Evolutionary conservation across 2,888 invertebrate genomes (phyloP), one percentile per base, ranked within the genome.

Genomic region (Megaustenia siamemsis): DNA sequence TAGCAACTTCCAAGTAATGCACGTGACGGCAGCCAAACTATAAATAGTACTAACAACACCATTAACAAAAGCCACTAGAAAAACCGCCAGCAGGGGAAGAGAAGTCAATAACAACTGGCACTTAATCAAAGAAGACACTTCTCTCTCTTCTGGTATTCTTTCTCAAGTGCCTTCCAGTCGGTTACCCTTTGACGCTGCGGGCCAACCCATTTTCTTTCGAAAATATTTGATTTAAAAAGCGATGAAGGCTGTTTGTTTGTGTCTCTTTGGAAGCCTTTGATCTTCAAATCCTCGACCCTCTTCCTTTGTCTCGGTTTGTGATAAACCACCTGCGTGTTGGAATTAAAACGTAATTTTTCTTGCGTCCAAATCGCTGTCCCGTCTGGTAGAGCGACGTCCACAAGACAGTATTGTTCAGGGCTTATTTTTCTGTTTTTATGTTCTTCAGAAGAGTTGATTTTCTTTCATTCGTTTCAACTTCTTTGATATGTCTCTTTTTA

Each of bases 271-370:
- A 35, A 45, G n/a, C n/a, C 77, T 77, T 77, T 77, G 77, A 77
- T 77, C 77, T 77, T 32, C 28, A 40, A 40, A 56, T 38, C 60
- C 77, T 28, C 12, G 5, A n/a, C 63, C 40, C 60, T 63, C 40
- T 60, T 5, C 60, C 63, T 60, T 56, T 60, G 77, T 77, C 77
- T 77, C 40, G 77, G n/a, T 28, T 56, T 40, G 77, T 77, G 77
- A 77, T 77, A 77, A 77, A 60, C 77, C 77, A 77, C 77, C 77
- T 77, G 77, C 77, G 56, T 63, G 38, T 40, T 60, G 35, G 63
- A 77, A 77, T 77, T 32, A 77, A 77, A 77, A 43, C 77, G 77
- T 77, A 77, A 77, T 77, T 56, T 77, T 63, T 77, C 71, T 73
- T 12, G 45, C 45, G 45, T 32, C 28, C 45, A 43, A 8, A 73